phyloP scores from a whole-genome alignment of 2,888 invertebrate species.

The Tetragonisca angustula region DNA sequence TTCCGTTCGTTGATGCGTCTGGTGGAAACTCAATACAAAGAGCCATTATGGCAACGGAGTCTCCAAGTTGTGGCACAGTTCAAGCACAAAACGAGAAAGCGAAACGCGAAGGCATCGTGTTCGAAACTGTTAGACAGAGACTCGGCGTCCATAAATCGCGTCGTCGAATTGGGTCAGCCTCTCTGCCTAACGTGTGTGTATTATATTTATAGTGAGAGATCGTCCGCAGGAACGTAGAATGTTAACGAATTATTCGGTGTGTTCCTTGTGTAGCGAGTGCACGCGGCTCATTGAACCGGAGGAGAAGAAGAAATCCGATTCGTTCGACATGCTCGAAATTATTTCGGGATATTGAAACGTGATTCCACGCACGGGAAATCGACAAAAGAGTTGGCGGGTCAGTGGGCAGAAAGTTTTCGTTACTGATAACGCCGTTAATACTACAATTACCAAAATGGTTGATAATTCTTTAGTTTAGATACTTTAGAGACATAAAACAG shows the following conservation, averaged over 20 bases:
- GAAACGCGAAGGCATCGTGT: background rate
- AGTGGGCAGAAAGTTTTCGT: no score
- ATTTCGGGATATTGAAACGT: background rate
- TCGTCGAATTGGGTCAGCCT: constrained; percentile 1
- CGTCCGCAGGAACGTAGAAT: background rate
- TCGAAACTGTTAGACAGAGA: background rate
- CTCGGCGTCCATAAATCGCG: constrained; percentile 1
- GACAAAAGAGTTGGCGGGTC: no score
- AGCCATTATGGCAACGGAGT: background rate
- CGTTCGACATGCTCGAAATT: background rate
- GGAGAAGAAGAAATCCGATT: background rate
- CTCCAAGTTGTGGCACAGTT: background rate
- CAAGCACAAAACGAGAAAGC: background rate
- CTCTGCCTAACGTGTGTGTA: background rate
- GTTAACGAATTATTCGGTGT: background rate
- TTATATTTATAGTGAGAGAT: background rate
- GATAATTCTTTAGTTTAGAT: no score
- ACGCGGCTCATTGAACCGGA: background rate
- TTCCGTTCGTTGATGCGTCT: background rate
- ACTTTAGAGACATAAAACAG: no score
- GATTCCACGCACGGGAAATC: background rate
- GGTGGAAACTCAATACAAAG: background rate
- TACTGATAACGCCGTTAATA: no score
- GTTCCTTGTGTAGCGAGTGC: no score
- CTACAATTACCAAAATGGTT: no score